A percentile compares a stretch with the other conserved stretches of the same genome.
phyloP scores from a whole-genome alignment of 1,140 invertebrate genomes.

The Monochamus saltuarius region DNA sequence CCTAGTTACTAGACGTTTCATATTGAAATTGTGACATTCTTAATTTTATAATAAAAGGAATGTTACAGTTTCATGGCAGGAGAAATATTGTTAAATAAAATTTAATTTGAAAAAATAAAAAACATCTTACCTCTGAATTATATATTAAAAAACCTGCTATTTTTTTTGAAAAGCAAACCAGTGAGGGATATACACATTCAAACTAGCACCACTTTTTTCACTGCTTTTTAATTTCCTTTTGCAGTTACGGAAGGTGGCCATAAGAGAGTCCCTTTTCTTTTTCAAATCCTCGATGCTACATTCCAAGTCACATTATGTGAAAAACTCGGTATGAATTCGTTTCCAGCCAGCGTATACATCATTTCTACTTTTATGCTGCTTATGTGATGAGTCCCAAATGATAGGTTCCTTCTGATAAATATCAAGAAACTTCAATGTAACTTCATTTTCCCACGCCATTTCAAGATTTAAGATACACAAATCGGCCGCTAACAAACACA shows the following conservation, averaged over 20 bases:
- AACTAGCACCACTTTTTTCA: constrained; percentile 14
- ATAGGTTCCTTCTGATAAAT: constrained; percentile 23
- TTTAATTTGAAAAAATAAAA: neutral
- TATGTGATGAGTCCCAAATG: constrained; percentile 26
- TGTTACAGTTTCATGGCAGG: no score
- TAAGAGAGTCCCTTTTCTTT: constrained; percentile 13
- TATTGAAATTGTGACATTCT: no score
- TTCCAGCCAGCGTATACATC: constrained; percentile 25
- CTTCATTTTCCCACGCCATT: no score
- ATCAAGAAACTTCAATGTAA: constrained; percentile 28
- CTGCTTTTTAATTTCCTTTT: constrained; percentile 10
- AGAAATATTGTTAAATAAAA: constrained; percentile 18
- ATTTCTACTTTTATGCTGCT: constrained; percentile 19
- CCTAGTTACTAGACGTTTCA: no score
- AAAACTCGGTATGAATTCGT: constrained; percentile 20
- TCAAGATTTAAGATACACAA: no score
- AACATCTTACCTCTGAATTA: constrained; percentile 10
- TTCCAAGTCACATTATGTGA: constrained; percentile 2
- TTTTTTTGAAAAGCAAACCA: constrained; percentile 16
- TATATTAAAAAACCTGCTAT: constrained; percentile 11
- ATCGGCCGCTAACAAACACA: no score
- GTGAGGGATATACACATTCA: constrained; percentile 8
- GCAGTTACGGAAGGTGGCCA: constrained; percentile 16
- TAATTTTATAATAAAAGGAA: no score
- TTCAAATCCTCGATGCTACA: constrained; percentile 11